phyloP scores from a whole-genome alignment of 2,113 vertebrate species.

The Pterocles gutturalis region DNA sequence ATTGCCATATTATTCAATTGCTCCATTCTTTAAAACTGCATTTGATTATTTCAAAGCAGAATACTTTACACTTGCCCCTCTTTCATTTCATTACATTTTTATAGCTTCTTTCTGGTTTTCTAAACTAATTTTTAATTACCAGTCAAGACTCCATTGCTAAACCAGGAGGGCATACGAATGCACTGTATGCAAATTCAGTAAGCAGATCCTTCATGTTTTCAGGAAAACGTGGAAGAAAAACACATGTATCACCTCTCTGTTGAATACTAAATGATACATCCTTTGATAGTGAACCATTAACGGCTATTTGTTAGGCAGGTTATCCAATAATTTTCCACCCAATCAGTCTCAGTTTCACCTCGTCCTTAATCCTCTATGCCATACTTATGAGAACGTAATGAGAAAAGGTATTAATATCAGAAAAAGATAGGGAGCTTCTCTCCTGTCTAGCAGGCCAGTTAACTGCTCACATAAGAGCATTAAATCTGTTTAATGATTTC shows the following conservation, averaged over 20 bases:
- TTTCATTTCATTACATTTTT: not conserved
- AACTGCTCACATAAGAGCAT: not conserved
- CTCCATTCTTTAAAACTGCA: not conserved
- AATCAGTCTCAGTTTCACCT: not conserved
- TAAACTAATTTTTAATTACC: not conserved
- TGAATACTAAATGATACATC: not conserved
- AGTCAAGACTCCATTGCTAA: not conserved
- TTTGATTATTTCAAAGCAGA: not conserved
- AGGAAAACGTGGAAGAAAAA: not conserved
- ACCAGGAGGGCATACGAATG: no score
- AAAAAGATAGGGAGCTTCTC: not conserved
- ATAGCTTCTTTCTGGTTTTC: not conserved
- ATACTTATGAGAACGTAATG: not conserved
- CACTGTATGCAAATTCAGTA: not conserved
- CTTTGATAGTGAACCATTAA: not conserved
- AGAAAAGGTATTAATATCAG: not conserved
- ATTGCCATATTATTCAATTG: not conserved
- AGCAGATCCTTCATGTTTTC: not conserved
- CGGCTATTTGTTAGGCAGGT: not conserved
- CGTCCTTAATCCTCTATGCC: not conserved
- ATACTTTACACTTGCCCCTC: not conserved
- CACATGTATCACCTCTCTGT: not conserved
- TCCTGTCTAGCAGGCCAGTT: not conserved
- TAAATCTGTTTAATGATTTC: not conserved
- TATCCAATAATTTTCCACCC: not conserved